Conservation (phyloP, 2,797 vertebrate species). For the Cephalopachus bancanus region DNA sequence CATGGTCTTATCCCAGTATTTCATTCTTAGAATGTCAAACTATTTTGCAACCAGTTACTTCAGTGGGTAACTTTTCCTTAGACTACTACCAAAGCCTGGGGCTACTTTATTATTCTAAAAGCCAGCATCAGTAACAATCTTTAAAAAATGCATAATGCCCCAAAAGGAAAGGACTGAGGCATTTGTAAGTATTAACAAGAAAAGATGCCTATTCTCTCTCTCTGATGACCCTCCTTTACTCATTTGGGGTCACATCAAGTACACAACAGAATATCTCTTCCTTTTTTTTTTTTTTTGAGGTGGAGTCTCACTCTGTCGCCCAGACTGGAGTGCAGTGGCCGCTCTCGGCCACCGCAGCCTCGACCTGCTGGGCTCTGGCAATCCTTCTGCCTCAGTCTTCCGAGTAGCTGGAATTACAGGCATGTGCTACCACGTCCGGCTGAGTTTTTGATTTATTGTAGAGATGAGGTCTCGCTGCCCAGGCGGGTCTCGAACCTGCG, state of each 20-base stretch:
- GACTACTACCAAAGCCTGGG: neutral
- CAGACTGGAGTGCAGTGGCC: too few relatives aligned
- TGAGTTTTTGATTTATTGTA: too few relatives aligned
- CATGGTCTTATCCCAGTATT: neutral
- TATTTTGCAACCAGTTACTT: constrained; percentile 37
- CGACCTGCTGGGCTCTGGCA: too few relatives aligned
- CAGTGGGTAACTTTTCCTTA: neutral
- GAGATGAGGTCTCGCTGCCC: too few relatives aligned
- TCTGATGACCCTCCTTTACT: neutral
- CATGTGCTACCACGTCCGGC: too few relatives aligned
- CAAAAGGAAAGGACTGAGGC: neutral
- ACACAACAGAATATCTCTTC: neutral
- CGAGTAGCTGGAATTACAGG: too few relatives aligned
- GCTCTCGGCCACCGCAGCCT: too few relatives aligned
- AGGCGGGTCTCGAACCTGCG: too few relatives aligned
- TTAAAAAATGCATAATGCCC: neutral
- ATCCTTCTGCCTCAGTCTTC: too few relatives aligned
- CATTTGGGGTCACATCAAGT: neutral
- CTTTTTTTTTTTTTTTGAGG: neutral
- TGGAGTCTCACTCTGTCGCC: too few relatives aligned
- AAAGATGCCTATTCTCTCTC: neutral
- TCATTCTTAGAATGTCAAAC: neutral
- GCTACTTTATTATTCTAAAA: constrained; percentile 14
- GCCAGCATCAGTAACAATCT: neutral
- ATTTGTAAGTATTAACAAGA: neutral